Evolutionary conservation across 2,888 invertebrate genomes (phyloP).

Genomic region (Dimorphilus gyrociliatus): DNA sequence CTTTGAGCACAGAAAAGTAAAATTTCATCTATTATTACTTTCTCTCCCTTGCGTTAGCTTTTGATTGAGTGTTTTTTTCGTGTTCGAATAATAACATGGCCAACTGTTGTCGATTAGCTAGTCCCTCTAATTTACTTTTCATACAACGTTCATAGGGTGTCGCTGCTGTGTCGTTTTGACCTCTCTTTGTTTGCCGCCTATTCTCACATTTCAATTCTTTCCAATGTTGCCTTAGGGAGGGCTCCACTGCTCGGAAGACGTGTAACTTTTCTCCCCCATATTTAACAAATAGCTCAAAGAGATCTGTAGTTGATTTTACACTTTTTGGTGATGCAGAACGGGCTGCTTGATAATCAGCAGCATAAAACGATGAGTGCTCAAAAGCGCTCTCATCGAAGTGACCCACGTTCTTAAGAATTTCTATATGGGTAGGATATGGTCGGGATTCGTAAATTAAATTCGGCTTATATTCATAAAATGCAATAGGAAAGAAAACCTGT

Average conservation of each 20-base stretch:
- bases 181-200: too few relatives aligned
- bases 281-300: slow-evolving; percentile 55
- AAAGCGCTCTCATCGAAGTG: slow-evolving; percentile 60
- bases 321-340: slow-evolving; percentile 45
- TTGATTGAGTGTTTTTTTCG: slow-evolving; percentile 10
- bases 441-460: slow-evolving; percentile 32
- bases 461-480: slow-evolving; percentile 72
- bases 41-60: too few relatives aligned
- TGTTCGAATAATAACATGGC: slow-evolving; percentile 29
- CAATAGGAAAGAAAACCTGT: slow-evolving; percentile 80
- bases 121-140: slow-evolving; percentile 16
- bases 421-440: slow-evolving; percentile 24
- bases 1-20: too few relatives aligned
- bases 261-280: slow-evolving; percentile 46
- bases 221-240: slow-evolving; percentile 49
- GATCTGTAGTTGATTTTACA: slow-evolving; percentile 16
- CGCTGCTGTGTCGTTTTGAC: slow-evolving; percentile 8
- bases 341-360: slow-evolving; percentile 52
- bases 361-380: slow-evolving; percentile 62
- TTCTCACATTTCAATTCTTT: slow-evolving; percentile 24
- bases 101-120: slow-evolving; percentile 28
- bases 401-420: slow-evolving; percentile 42
- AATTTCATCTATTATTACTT: too few relatives aligned
- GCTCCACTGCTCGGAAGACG: slow-evolving; percentile 62
- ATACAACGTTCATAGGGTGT: slow-evolving; percentile 21